Percentiles rank a stretch among this genome's conserved stretches.
These are phyloP conservation scores for Pygoscelis antarcticus DNA, from an alignment of 2,113 vertebrate genomes.

Conservation along the genomic window DNA sequence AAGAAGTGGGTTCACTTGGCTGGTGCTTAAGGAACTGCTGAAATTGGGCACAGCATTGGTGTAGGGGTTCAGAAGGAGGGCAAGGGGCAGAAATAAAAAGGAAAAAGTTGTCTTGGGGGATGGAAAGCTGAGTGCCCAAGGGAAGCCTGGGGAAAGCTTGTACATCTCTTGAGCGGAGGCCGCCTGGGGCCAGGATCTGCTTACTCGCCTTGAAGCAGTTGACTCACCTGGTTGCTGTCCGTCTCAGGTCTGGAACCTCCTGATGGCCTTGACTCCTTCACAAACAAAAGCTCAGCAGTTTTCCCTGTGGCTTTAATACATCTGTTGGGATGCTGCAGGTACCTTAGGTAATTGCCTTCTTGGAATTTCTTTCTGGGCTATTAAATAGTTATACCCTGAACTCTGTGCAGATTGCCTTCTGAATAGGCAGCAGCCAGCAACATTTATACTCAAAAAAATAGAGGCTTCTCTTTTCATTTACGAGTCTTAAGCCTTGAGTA, in stretches of 20 bases:
- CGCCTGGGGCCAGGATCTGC: background rate
- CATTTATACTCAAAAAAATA: background rate
- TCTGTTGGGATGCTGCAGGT: background rate
- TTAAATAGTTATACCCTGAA: background rate
- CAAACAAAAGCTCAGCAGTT: background rate
- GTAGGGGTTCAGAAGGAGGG: background rate
- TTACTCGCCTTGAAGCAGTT: background rate
- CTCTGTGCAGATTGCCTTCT: background rate
- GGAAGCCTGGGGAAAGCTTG: background rate
- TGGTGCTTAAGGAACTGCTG: background rate
- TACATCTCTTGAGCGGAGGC: background rate
- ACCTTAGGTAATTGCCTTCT: background rate
- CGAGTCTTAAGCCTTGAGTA: conserved; percentile 13
- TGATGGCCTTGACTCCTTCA: background rate
- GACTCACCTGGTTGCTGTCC: background rate
- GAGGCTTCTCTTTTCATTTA: background rate
- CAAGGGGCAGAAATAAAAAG: background rate
- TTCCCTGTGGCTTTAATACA: background rate
- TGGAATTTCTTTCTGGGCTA: background rate
- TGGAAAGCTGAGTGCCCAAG: background rate
- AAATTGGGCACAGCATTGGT: background rate
- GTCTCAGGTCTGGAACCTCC: background rate
- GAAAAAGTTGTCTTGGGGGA: background rate
- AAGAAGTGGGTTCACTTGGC: background rate
- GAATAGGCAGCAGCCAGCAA: background rate